These are phyloP conservation scores for Megaptera novaeangliae DNA, from an alignment of 2,113 vertebrate genomes.

Conservation along the genomic window DNA sequence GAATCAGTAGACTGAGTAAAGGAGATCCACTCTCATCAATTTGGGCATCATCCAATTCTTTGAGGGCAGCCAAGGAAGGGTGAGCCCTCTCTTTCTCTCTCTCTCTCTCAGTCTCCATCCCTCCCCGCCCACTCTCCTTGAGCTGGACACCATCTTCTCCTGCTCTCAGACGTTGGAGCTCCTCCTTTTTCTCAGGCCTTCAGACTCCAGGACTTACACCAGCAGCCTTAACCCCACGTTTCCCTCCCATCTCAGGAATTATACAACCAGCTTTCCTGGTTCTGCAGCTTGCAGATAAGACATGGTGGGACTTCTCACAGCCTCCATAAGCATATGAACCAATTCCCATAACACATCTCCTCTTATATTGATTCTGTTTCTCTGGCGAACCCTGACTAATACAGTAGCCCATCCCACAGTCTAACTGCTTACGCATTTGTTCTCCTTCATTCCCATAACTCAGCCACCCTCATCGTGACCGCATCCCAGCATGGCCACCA, in stretches of 20 bases:
- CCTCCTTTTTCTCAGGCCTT: neutral
- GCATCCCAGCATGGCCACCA: neutral
- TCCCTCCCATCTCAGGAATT: neutral
- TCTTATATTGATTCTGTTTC: neutral
- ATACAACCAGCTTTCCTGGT: neutral
- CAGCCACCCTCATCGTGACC: neutral
- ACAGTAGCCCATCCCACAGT: neutral
- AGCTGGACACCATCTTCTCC: neutral
- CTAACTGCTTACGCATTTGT: neutral
- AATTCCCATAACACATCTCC: neutral
- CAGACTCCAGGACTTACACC: neutral
- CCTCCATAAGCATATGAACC: neutral
- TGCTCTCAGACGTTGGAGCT: fast-evolving
- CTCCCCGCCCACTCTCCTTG: neutral
- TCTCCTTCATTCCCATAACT: neutral
- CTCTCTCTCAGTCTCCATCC: no score
- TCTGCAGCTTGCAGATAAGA: neutral
- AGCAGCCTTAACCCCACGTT: neutral
- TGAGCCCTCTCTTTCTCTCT: neutral
- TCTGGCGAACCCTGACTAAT: neutral
- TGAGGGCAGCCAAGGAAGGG: neutral
- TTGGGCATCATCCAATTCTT: neutral
- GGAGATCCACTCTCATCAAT: neutral
- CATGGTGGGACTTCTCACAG: neutral
- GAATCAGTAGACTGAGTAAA: neutral